Conservation (phyloP, 2,797 vertebrate genomes). For the Mareca strepera region DNA sequence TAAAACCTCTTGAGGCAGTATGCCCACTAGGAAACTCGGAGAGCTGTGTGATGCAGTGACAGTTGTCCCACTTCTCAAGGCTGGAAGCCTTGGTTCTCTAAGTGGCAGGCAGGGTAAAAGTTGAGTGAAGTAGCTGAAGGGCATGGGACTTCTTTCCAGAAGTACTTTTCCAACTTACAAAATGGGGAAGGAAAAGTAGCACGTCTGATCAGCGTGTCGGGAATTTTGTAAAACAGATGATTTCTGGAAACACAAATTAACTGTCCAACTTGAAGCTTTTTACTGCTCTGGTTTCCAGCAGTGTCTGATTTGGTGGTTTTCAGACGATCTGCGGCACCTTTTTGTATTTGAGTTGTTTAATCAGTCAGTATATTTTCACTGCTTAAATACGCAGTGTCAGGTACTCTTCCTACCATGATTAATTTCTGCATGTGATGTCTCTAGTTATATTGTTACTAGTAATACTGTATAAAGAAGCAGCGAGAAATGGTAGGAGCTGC, state of each 20-base stretch:
- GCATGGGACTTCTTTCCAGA: not conserved
- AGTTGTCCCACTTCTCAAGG: not conserved
- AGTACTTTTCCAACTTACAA: not conserved
- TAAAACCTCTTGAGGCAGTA: not conserved
- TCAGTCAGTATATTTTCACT: not conserved
- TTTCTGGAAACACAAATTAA: not conserved
- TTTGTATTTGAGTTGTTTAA: not conserved
- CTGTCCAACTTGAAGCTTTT: not conserved
- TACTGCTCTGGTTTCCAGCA: not conserved
- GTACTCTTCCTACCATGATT: not conserved
- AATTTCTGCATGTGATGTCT: not conserved
- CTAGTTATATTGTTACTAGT: not conserved
- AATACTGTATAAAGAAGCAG: not conserved
- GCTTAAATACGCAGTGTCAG: not conserved
- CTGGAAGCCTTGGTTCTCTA: not conserved
- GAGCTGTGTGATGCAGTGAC: not conserved
- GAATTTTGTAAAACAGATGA: not conserved
- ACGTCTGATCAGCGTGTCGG: not conserved
- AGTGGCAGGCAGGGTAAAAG: not conserved
- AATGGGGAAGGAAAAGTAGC: not conserved
- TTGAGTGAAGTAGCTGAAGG: not conserved
- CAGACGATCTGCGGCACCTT: not conserved
- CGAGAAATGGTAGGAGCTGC: not conserved
- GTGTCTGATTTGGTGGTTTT: not conserved
- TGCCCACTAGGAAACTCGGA: not conserved